phyloP scores from a whole-genome alignment of 2,888 invertebrate species.

The Ophion obscuratus region DNA sequence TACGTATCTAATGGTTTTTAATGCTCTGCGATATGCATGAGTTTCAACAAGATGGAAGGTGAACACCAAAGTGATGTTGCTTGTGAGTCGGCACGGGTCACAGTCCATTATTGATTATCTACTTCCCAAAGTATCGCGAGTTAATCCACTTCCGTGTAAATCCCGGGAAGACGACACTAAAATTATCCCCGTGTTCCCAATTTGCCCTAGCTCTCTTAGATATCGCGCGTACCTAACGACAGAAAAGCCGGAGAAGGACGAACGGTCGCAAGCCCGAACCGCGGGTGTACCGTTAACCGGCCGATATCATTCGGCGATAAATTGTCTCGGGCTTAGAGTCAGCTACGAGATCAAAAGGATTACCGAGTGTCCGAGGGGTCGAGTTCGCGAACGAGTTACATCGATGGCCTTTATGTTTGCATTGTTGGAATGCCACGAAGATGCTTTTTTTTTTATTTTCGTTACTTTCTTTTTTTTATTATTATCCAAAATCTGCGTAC shows the following conservation, averaged over 20 bases:
- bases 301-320: constrained; percentile 67
- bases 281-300: constrained; percentile 67
- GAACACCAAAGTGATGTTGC: background rate
- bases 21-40: background rate
- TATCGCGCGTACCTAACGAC: constrained; percentile 13
- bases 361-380: constrained; percentile 52
- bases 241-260: constrained; percentile 35
- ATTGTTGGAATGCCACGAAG: background rate
- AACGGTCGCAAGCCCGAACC: constrained; percentile 45
- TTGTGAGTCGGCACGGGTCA: background rate
- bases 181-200: constrained; percentile 7
- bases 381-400: constrained; percentile 28
- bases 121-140: background rate
- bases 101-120: background rate
- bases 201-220: constrained; percentile 15
- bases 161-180: background rate
- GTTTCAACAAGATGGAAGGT: background rate
- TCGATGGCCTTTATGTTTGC: background rate
- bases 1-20: background rate
- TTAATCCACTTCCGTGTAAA: background rate
- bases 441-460: too few relatives aligned
- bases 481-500: too few relatives aligned
- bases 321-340: constrained; percentile 65
- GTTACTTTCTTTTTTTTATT: background rate
- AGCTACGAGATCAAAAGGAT: constrained; percentile 66